A percentile compares a stretch with the other conserved stretches of the same genome.
Evolutionary conservation across 2,888 invertebrate species (phyloP).

Genomic region (Cynaeus angustus): DNA sequence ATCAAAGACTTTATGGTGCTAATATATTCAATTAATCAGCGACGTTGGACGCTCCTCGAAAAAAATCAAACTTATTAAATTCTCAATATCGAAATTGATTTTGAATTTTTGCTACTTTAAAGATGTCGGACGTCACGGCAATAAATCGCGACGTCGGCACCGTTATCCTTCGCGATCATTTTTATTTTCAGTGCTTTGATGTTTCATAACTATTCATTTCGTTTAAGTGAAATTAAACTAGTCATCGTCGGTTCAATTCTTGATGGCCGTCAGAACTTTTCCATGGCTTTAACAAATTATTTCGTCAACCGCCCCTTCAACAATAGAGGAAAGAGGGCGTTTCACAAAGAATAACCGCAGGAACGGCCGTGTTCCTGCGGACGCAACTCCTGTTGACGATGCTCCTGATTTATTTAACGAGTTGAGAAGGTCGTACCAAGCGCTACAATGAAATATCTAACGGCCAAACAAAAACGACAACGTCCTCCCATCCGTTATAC

Average conservation of each 20-base stretch:
- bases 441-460: constrained; percentile 61
- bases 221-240: neutral
- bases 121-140: constrained; percentile 9
- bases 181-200: neutral
- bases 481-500: constrained; percentile 61
- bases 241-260: neutral
- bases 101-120: constrained; percentile 27
- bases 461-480: constrained; percentile 60
- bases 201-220: too few relatives aligned
- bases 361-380: constrained; percentile 34
- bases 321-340: too few relatives aligned
- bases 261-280: too few relatives aligned
- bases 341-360: constrained; percentile 32
- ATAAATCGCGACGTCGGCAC: constrained; percentile 19
- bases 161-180: constrained; percentile 10
- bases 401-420: constrained; percentile 60
- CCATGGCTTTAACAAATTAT: too few relatives aligned
- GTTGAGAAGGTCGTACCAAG: constrained; percentile 56
- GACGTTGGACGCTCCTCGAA: constrained; percentile 7
- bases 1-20: constrained; percentile 14
- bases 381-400: constrained; percentile 54
- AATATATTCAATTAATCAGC: constrained; percentile 42
- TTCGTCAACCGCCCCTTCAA: too few relatives aligned
- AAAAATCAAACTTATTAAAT: constrained; percentile 35
- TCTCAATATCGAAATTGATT: constrained; percentile 37